Conservation (phyloP, 2,888 invertebrate genomes). For the Spisula solida region DNA sequence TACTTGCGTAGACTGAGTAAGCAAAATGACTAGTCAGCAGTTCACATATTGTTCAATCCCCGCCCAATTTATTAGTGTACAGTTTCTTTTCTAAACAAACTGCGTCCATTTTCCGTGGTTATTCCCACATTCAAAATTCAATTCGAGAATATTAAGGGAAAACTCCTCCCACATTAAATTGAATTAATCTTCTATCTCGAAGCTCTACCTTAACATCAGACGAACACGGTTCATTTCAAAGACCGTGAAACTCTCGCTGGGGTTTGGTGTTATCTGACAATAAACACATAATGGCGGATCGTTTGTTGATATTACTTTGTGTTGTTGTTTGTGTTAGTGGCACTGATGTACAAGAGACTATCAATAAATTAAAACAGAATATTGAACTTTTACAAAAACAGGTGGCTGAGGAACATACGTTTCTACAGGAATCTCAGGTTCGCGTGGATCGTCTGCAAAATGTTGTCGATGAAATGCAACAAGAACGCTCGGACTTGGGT, state of each 20-base stretch:
- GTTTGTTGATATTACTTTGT: conserved; percentile 44
- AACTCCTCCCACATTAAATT: neutral
- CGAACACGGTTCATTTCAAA: neutral
- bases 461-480: conserved; percentile 34
- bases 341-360: conserved; percentile 51
- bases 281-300: conserved; percentile 56
- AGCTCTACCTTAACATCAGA: neutral
- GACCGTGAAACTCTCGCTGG: neutral
- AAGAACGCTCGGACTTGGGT: conserved; percentile 54
- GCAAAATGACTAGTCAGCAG: no score
- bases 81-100: neutral
- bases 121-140: neutral
- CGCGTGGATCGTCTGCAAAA: conserved; percentile 49
- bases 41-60: no score
- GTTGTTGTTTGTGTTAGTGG: conserved; percentile 43
- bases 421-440: conserved; percentile 44
- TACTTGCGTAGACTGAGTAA: no score
- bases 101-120: neutral
- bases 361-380: conserved; percentile 51
- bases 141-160: neutral
- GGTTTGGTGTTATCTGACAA: conserved; percentile 23
- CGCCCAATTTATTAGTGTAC: no score
- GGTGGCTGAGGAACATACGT: conserved; percentile 56
- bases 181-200: neutral
- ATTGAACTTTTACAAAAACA: conserved; percentile 48